A percentile compares a stretch with the other conserved stretches of the same genome.
Conservation (phyloP, 2,797 vertebrate genomes). For the Gephyroberyx darwinii region DNA sequence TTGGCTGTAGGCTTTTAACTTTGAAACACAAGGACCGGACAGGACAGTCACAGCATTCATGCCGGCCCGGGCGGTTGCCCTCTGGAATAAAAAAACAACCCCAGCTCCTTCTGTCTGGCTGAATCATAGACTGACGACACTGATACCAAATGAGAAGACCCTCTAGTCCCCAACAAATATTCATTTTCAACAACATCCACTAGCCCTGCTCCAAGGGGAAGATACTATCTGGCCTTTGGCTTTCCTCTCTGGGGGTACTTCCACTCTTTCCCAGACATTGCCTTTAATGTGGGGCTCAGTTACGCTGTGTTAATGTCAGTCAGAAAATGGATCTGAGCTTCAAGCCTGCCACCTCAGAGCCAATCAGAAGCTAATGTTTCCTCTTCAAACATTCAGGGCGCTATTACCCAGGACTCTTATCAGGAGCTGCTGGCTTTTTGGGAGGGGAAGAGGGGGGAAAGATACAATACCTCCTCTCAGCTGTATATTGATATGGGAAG, state of each 20-base stretch:
- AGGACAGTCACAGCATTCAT: constrained; percentile 9
- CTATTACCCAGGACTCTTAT: constrained; percentile 64
- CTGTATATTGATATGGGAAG: constrained; percentile 33
- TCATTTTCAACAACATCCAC: constrained; percentile 46
- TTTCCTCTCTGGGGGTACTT: constrained; percentile 28
- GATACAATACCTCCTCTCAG: constrained; percentile 58
- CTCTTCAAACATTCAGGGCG: constrained; percentile 44
- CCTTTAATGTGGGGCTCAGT: constrained; percentile 56
- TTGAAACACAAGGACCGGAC: constrained; percentile 1
- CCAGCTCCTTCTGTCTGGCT: constrained; percentile 16
- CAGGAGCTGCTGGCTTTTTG: constrained; percentile 49
- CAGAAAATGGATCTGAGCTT: constrained; percentile 53
- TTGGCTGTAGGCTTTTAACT: constrained; percentile 34
- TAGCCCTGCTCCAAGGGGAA: constrained; percentile 22
- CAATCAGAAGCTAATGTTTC: constrained; percentile 63
- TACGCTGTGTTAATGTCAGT: constrained; percentile 52
- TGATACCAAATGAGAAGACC: constrained; percentile 39
- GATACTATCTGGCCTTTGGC: constrained; percentile 27
- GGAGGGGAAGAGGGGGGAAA: constrained; percentile 36
- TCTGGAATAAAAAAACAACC: constrained; percentile 31
- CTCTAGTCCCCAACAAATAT: constrained; percentile 58
- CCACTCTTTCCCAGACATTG: constrained; percentile 25
- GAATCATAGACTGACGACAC: constrained; percentile 50
- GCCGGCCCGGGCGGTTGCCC: neutral
- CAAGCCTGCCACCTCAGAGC: constrained; percentile 41